Conservation (phyloP, 2,888 invertebrate species). For the Diaprepes abbreviatus region DNA sequence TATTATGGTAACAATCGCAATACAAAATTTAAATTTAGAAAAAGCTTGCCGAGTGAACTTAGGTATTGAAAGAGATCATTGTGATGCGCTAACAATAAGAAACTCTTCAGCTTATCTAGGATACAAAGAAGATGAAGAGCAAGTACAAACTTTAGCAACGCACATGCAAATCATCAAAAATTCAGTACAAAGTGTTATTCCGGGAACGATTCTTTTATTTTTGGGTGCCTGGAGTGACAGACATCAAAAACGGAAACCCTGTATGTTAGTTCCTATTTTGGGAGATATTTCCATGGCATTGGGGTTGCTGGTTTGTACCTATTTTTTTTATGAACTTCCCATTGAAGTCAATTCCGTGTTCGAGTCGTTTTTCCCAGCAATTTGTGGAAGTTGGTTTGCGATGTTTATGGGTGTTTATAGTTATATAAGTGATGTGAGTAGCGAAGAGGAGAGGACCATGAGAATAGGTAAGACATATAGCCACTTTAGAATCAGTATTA, state of each 20-base stretch:
- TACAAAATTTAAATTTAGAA: conserved; percentile 85
- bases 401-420: conserved; percentile 73
- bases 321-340: conserved; percentile 71
- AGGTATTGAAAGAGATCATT: conserved; percentile 76
- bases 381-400: conserved; percentile 72
- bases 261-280: conserved; percentile 71
- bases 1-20: conserved; percentile 76
- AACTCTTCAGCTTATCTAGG: conserved; percentile 74
- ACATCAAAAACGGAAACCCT: conserved; percentile 72
- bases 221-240: conserved; percentile 76
- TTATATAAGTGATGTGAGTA: conserved; percentile 74
- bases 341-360: conserved; percentile 70
- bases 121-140: conserved; percentile 71
- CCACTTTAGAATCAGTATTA: too few species aligned
- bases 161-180: conserved; percentile 72
- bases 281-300: conserved; percentile 70
- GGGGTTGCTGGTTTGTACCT: conserved; percentile 70
- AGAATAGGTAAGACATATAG: conserved; percentile 72
- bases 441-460: conserved; percentile 71
- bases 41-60: conserved; percentile 88
- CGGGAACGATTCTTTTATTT: conserved; percentile 70
- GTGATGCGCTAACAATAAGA: conserved; percentile 79
- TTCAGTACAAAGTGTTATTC: conserved; percentile 70
- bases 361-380: conserved; percentile 70
- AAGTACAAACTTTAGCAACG: conserved; percentile 57